Percentiles rank a stretch among this genome's conserved stretches.
These are phyloP conservation scores for Tinea semifulvella DNA, from an alignment of 2,888 invertebrate genomes.

Conservation along the genomic window DNA sequence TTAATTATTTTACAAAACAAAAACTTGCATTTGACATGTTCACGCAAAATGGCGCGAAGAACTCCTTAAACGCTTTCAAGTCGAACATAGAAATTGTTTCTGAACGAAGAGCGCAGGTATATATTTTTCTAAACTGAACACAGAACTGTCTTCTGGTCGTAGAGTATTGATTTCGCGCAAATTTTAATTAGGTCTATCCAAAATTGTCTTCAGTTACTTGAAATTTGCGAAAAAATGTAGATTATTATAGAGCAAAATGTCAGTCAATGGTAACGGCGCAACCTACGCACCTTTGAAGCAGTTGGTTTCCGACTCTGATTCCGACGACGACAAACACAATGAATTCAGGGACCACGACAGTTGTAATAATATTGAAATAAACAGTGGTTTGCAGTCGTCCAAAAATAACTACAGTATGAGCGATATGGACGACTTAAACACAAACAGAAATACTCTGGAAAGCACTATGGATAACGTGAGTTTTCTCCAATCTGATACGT, in stretches of 20 bases:
- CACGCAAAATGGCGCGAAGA: too few relatives aligned
- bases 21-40: too few relatives aligned
- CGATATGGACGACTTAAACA: slow-evolving; percentile 57
- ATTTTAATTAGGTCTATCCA: too few relatives aligned
- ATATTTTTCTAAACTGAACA: too few relatives aligned
- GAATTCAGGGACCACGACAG: slow-evolving; percentile 42
- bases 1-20: too few relatives aligned
- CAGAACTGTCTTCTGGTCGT: too few relatives aligned
- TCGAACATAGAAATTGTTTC: too few relatives aligned
- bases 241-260: slow-evolving; percentile 29
- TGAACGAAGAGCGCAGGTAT: too few relatives aligned
- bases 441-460: slow-evolving; percentile 52
- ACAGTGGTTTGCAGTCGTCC: slow-evolving; percentile 50
- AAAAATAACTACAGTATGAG: slow-evolving; percentile 51
- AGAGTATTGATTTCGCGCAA: slow-evolving; percentile 6
- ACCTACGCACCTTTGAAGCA: slow-evolving; percentile 81
- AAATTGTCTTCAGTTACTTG: too few relatives aligned
- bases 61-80: too few relatives aligned
- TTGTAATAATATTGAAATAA: slow-evolving; percentile 53
- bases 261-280: slow-evolving; percentile 52
- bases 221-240: slow-evolving; percentile 3
- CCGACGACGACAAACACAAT: slow-evolving; percentile 66
- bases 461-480: slow-evolving; percentile 60
- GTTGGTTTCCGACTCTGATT: slow-evolving; percentile 79
- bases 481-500: slow-evolving; percentile 53